Evolutionary conservation across 1,140 invertebrate species (phyloP), one percentile per base, ranked within the genome.

Genomic region (Lutraria rhynchaena): DNA sequence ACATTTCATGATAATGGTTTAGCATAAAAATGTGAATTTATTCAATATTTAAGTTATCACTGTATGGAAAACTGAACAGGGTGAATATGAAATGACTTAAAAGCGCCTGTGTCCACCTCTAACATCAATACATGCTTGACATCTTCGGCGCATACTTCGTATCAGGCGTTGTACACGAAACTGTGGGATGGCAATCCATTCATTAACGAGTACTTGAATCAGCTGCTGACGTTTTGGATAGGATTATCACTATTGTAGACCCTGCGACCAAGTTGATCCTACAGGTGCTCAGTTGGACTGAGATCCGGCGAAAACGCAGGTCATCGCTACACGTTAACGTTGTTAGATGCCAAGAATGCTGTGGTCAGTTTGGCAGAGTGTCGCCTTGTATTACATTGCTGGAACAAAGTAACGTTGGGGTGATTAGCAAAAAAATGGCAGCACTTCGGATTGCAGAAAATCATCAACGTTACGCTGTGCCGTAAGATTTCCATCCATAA

Each of bases 351-450:
- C 4, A 61, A 29, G n/a, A 61, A 61, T 7, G 4, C 33, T 17
- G 5, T 3, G 24, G 58, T 61, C 15, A 61, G 15, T 61, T 29
- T 61, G 27, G 27, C 58, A 61, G 58, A 61, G 58, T 61, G 58
- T 19, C 22, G 33, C 58, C 58, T 3, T 13, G 58, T 29, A n/a
- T 61, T 61, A n/a, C 33, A 15, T 35, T 13, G 58, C 27, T 61
- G 58, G 7, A 13, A 24, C 55, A 46, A 46, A 46, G 44, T 46
- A 9, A 11, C 44, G 19, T 46, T 46, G n/a, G n/a, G n/a, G n/a
- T n/a, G n/a, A n/a, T n/a, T n/a, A n/a, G n/a, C n/a, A n/a, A n/a
- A n/a, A n/a, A n/a, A n/a, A 19, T 46, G n/a, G n/a, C n/a, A n/a
- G n/a, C n/a, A n/a, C n/a, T n/a, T n/a, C n/a, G n/a, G n/a, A n/a